Evolutionary conservation across 1,140 invertebrate species (phyloP).

Genomic region (Geopemphigus sp.): DNA sequence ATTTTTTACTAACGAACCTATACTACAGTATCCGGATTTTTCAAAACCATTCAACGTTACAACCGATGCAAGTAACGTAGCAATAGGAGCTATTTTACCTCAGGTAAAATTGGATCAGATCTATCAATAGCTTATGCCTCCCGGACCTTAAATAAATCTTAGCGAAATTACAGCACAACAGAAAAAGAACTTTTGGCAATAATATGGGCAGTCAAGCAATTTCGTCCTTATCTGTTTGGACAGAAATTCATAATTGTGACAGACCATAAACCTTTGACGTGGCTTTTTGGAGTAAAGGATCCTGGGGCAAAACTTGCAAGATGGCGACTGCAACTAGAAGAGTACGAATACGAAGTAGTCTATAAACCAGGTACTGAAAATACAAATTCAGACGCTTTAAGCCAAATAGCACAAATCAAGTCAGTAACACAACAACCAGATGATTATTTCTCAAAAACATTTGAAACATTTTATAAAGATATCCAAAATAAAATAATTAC

Average conservation of each 20-base stretch:
- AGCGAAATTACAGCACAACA: slow-evolving; percentile 53
- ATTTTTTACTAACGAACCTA: too few relatives aligned
- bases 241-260: slow-evolving; percentile 58
- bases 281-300: slow-evolving; percentile 14
- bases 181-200: slow-evolving; percentile 59
- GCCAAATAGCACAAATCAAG: background rate
- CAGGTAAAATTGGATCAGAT: background rate
- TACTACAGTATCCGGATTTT: too few relatives aligned
- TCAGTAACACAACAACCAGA: background rate
- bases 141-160: slow-evolving; percentile 53
- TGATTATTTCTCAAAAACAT: background rate
- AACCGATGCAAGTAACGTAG: too few relatives aligned
- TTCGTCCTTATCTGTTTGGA: slow-evolving; percentile 58
- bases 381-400: background rate
- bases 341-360: slow-evolving; percentile 3
- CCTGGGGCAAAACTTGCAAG: background rate
- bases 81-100: too few relatives aligned
- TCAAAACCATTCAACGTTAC: too few relatives aligned
- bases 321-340: background rate
- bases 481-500: background rate
- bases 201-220: slow-evolving; percentile 57
- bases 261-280: background rate
- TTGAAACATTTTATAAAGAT: background rate
- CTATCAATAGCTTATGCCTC: slow-evolving; percentile 53
- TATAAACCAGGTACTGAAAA: slow-evolving; percentile 6